Evolutionary conservation across 2,888 invertebrate species (phyloP), one percentile per base, ranked within the genome.

Genomic region (Strigamia maritima): DNA sequence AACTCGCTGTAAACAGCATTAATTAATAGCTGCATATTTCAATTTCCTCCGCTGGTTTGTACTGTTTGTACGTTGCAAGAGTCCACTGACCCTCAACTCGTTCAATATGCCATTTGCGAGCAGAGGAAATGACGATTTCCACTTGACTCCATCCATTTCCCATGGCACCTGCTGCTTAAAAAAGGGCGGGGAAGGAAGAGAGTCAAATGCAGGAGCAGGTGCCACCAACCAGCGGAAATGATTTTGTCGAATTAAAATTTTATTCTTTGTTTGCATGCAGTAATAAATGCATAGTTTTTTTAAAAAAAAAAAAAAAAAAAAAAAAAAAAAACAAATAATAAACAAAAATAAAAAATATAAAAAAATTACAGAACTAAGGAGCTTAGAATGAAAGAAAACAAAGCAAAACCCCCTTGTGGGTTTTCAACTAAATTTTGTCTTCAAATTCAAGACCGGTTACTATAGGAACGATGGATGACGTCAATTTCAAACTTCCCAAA

Each of bases 161-260:
- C 22, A n/a, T 54, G 54, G 54, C 54, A 54, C 54, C 54, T 54
- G 54, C 54, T 54, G 54, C 54, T 54, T 54, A 54, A 54, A 54
- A 54, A 14, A 54, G 54, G 54, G 22, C 54, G 54, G 54, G 54
- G 54, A 54, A 54, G 54, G 54, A 54, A 54, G 54, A 54, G 54
- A 54, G 19, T 54, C 19, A 54, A 54, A 54, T 8, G 54, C 54
- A 8, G 54, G 22, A 54, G 54, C 54, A 54, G 54, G 19, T 54
- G 54, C 54, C 19, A 19, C 54, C 54, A 19, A 54, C 3, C 54
- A 19, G 54, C 54, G 54, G 54, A 54, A 54, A 54, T 54, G 54
- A n/a, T 54, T 54, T 54, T 54, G 16, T 19, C 19, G 6, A 19
- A 54, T n/a, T 54, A 19, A 54, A 54, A 44, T 19, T 54, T 54